Conservation (phyloP, 2,797 vertebrate species). For the Scolopax rusticola region DNA sequence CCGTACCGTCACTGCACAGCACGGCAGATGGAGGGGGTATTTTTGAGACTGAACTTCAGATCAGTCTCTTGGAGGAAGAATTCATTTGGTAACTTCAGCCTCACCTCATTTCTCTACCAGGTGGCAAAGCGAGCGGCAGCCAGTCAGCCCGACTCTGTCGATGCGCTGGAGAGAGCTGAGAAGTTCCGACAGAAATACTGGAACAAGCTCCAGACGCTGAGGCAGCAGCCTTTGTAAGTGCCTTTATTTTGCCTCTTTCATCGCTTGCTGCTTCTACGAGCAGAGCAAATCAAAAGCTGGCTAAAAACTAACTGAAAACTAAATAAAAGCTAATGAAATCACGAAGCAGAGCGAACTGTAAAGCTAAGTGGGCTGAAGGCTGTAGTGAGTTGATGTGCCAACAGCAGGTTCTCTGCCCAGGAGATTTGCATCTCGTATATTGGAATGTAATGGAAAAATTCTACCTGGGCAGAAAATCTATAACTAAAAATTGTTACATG, state of each 20-base stretch:
- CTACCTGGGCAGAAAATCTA: neutral
- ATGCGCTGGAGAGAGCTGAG: conserved; percentile 88
- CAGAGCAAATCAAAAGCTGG: neutral
- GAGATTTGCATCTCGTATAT: neutral
- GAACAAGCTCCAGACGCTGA: conserved; percentile 94
- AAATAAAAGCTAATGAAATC: neutral
- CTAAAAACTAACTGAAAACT: neutral
- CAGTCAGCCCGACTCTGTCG: conserved; percentile 89
- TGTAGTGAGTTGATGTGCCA: neutral
- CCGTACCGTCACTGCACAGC: neutral
- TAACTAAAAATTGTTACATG: neutral
- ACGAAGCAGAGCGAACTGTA: neutral
- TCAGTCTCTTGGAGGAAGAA: neutral
- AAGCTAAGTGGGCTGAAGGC: neutral
- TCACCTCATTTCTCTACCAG: conserved; percentile 67
- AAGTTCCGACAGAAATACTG: conserved; percentile 97
- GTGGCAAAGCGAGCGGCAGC: conserved; percentile 94
- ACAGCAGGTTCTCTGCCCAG: neutral
- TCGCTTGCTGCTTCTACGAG: neutral
- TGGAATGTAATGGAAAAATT: neutral
- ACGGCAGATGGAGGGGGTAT: neutral
- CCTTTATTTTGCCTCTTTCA: neutral
- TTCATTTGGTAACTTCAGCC: neutral
- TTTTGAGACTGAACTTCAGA: neutral
- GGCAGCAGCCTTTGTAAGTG: conserved; percentile 96